A percentile compares a stretch with the other conserved stretches of the same genome.
Evolutionary conservation across 2,797 vertebrate genomes (phyloP).

Genomic region (Crocodylus rhombifer): DNA sequence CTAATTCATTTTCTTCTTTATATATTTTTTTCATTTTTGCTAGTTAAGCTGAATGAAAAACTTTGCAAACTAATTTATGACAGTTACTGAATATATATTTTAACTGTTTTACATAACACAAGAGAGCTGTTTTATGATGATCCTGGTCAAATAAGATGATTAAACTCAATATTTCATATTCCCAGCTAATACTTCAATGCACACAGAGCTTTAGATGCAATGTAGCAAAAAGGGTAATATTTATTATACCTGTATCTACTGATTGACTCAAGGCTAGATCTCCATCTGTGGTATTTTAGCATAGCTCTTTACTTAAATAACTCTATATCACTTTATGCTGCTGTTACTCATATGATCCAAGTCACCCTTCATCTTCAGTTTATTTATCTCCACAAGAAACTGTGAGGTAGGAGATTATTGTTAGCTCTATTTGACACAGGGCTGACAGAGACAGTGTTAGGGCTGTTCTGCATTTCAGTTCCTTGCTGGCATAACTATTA

Average conservation of each 20-base stretch:
- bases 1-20: not conserved
- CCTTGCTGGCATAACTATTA: too few relatives aligned
- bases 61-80: not conserved
- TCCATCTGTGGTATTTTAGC: not conserved
- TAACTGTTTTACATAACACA: not conserved
- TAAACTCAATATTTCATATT: slow-evolving; percentile 15
- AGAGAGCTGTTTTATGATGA: not conserved
- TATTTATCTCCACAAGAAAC: not conserved
- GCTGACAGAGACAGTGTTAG: not conserved
- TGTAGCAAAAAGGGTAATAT: not conserved
- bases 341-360: not conserved
- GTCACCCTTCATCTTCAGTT: not conserved
- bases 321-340: too few relatives aligned
- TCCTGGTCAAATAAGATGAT: not conserved
- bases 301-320: not conserved
- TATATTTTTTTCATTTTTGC: not conserved
- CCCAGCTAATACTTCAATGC: not conserved
- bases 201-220: not conserved
- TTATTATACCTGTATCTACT: not conserved
- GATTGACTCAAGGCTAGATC: not conserved
- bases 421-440: not conserved
- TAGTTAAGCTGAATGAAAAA: not conserved
- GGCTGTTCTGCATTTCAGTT: too few relatives aligned
- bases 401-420: not conserved
- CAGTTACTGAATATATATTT: not conserved